These are phyloP conservation scores for Drosophila monieri DNA, from an alignment of 2,888 invertebrate genomes.

Conservation along the genomic window DNA sequence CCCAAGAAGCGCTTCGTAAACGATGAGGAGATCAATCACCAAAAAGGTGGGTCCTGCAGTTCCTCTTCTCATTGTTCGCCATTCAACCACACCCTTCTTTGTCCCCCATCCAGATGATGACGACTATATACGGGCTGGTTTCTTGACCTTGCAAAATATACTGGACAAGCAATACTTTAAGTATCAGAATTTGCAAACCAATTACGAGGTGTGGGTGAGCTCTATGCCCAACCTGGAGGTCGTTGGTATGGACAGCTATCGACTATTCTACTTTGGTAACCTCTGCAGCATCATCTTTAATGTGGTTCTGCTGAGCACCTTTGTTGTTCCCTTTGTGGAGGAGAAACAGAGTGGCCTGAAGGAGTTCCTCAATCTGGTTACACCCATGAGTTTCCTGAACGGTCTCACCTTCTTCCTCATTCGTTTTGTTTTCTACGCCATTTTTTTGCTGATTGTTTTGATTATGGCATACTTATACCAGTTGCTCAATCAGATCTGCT, in stretches of 20 bases:
- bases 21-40: conserved; percentile 76
- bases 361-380: conserved; percentile 82
- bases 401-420: conserved; percentile 81
- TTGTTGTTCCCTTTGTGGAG: conserved; percentile 86
- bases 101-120: conserved; percentile 80
- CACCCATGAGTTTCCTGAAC: conserved; percentile 82
- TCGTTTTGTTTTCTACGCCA: conserved; percentile 71
- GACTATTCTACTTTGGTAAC: conserved; percentile 71
- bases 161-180: conserved; percentile 86
- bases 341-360: conserved; percentile 87
- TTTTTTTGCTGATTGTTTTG: conserved; percentile 62
- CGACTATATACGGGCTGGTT: conserved; percentile 84
- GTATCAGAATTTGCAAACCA: conserved; percentile 41
- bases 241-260: conserved; percentile 60
- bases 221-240: conserved; percentile 72
- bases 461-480: conserved; percentile 61
- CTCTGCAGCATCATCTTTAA: conserved; percentile 76
- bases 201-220: conserved; percentile 63
- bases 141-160: conserved; percentile 86
- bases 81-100: conserved; percentile 1
- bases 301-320: conserved; percentile 79
- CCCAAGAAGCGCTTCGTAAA: conserved; percentile 82
- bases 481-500: conserved; percentile 65
- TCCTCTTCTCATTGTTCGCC: not conserved
- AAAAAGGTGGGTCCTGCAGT: conserved; percentile 60